Evolutionary conservation across 1,140 invertebrate genomes (phyloP).

Genomic region (Melanaphis sacchari): DNA sequence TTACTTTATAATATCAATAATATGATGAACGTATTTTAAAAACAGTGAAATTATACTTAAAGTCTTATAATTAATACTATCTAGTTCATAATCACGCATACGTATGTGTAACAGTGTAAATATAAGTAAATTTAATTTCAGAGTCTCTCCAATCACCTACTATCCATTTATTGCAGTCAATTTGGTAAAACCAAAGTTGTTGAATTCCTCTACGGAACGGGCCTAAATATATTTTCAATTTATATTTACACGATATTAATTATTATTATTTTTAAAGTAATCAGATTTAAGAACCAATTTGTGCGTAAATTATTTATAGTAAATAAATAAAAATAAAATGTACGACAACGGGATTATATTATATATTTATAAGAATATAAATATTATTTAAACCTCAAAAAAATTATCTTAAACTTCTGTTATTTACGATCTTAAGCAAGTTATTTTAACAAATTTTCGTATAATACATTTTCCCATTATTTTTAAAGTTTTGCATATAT

Average conservation of each 20-base stretch:
- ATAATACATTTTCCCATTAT: slow-evolving; percentile 13
- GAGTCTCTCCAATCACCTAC: neutral
- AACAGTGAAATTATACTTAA: neutral
- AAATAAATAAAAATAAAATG: no score
- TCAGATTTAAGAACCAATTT: neutral
- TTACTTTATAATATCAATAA: neutral
- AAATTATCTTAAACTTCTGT: slow-evolving; percentile 14
- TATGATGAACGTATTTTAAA: neutral
- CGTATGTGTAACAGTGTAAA: neutral
- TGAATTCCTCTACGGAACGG: no score
- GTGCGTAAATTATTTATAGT: neutral
- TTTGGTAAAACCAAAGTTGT: neutral
- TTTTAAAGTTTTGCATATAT: slow-evolving; percentile 9
- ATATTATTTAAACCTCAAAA: neutral
- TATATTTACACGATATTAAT: no score
- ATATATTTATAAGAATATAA: neutral
- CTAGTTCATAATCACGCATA: neutral
- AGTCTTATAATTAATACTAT: neutral
- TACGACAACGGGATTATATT: no score
- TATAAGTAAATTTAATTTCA: neutral
- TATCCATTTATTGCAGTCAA: neutral
- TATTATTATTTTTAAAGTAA: no score
- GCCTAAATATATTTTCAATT: no score
- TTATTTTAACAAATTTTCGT: slow-evolving; percentile 22
- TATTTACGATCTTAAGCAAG: slow-evolving; percentile 17